Evolutionary conservation across 1,140 invertebrate species (phyloP).

Genomic region (Calephelis virginiensis): DNA sequence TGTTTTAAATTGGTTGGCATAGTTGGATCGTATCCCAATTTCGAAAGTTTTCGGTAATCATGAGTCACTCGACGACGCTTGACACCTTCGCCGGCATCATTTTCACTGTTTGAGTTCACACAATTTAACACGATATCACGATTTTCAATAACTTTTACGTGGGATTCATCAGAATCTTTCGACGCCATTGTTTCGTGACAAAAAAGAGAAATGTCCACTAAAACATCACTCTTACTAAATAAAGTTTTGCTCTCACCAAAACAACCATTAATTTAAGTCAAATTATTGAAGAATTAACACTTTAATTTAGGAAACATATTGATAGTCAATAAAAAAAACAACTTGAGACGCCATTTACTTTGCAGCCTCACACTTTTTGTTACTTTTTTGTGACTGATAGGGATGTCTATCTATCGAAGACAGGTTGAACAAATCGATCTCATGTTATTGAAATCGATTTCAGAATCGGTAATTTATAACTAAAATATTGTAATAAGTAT

Average conservation of each 20-base stretch:
- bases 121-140: constrained; percentile 51
- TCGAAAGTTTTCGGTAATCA: constrained; percentile 68
- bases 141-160: constrained; percentile 72
- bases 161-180: constrained; percentile 56
- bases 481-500: too few species aligned
- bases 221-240: constrained; percentile 31
- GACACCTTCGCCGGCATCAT: constrained; percentile 57
- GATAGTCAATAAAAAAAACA: constrained; percentile 70
- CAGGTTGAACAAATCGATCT: neutral
- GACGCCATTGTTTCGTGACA: constrained; percentile 71
- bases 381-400: constrained; percentile 41
- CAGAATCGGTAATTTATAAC: too few species aligned
- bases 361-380: constrained; percentile 64
- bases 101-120: constrained; percentile 45
- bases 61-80: constrained; percentile 71
- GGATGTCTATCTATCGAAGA: neutral
- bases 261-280: constrained; percentile 6
- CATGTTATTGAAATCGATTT: neutral
- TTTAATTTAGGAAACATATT: constrained; percentile 62
- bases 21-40: constrained; percentile 69
- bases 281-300: constrained; percentile 36
- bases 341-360: constrained; percentile 76
- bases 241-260: neutral
- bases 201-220: constrained; percentile 49
- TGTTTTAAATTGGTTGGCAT: constrained; percentile 63